Evolutionary conservation across 2,888 invertebrate species (phyloP), one percentile per base, ranked within the genome.

Genomic region (Drosophila borealis): DNA sequence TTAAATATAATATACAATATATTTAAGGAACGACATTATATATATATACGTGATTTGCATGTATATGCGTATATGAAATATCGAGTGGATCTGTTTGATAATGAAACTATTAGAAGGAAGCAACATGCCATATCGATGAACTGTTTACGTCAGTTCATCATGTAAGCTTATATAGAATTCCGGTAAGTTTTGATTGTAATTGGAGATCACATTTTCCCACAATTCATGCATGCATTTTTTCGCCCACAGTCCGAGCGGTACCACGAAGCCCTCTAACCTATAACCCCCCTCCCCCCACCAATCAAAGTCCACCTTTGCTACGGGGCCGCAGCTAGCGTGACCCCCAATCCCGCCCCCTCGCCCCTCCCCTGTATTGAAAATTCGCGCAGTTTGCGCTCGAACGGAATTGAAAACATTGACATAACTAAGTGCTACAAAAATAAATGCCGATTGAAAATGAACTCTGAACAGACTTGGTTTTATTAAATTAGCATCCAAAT

Each of bases 321-420:
- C n/a, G 9, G 10, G 41, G 10, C 17, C 10, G 9, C 17, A 41
- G 14, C 9, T n/a, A 17, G 17, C 17, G 17, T 17, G 29, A 8
- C 29, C 29, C 29, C 29, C 25, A 25, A 29, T 17, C 29, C 29
- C 29, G 2, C 1, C 29, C 29, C 29, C 29, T 8, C 8, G 2
- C 8, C 8, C 8, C 8, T 29, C 8, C 17, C 17, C 17, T 17
- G 39, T 29, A 41, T 4, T 9, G 3, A 4, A n/a, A 33, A 14
- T 33, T 41, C 61, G 48, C 1, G 62, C 25, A 14, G 62, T 3
- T 63, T 19, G 62, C 62, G 62, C 34, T 61, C 48, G n/a, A 9
- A 1, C 17, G 46, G 17, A 25, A 34, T 36, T n/a, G 9, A 3
- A 6, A 17, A 25, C 17, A 60, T n/a, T 36, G 14, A 13, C 17